Evolutionary conservation across 2,797 vertebrate species (phyloP), one percentile per base, ranked within the genome.

Genomic region (Centropyge bicolor): DNA sequence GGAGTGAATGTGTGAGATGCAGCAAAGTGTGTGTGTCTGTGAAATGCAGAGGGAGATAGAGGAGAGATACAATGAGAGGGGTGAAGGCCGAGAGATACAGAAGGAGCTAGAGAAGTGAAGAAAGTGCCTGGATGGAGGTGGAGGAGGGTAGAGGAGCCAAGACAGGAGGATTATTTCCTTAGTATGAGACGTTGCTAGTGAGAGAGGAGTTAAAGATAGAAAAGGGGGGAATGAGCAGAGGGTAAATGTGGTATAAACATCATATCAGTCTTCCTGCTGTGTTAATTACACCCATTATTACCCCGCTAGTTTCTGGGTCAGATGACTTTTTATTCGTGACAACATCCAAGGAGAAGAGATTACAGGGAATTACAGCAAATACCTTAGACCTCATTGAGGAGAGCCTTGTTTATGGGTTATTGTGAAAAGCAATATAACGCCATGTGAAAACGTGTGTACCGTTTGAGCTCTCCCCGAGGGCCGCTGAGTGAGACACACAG

Each of bases 271-370:
- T 78, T 60, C 79, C 75, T 10, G 68, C 78, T 88, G 76, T 70
- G 83, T 87, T 93, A 88, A 94, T 93, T 93, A 91, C 86, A 84
- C 74, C 80, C 80, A 86, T 92, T 84, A 89, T 89, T 84, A 86
- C 83, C 64, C 56, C 1, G 35, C 84, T 66, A 69, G 67, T 91
- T 91, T 94, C 86, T 93, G 81, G 91, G 91, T 92, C 86, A 88
- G 70, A 75, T 54, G 46, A 46, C 43, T 73, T 83, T 88, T 79
- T 68, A 73, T 82, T 66, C 67, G 76, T 49, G 31, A 70, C 71
- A 89, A 77, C 72, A 74, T 83, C 88, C 75, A 89, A 77, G 60
- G 71, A 87, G 86, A 71, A 80, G 72, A 87, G 74, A 90, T 88
- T 83, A 84, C 54, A 48, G 77, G 19, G 86, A 86, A 85, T 86